These are phyloP conservation scores for Oophaga sylvatica DNA, from an alignment of 2,797 vertebrate genomes.

Conservation along the genomic window DNA sequence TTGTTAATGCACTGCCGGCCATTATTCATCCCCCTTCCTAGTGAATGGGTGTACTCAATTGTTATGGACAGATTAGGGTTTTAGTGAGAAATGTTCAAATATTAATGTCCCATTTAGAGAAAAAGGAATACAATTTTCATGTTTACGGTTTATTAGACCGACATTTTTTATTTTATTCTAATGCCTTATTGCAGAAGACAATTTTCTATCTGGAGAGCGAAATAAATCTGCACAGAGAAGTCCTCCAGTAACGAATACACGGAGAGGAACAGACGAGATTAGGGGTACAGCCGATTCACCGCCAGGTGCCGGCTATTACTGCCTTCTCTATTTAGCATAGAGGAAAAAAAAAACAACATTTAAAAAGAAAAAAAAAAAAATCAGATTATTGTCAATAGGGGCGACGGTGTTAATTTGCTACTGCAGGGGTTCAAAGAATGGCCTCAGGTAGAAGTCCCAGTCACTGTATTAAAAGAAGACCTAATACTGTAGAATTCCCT, in stretches of 20 bases:
- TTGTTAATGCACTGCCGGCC: conserved; percentile 50
- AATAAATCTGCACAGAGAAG: neutral
- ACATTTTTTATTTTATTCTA: neutral
- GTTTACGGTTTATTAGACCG: conserved; percentile 13
- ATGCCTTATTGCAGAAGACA: neutral
- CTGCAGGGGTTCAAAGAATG: too few relatives aligned
- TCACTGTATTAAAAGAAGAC: too few relatives aligned
- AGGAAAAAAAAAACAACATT: too few relatives aligned
- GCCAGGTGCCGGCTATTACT: neutral
- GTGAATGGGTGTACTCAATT: conserved; percentile 33
- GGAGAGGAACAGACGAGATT: neutral
- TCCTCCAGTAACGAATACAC: neutral
- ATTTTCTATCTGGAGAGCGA: neutral
- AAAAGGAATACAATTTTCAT: conserved; percentile 37
- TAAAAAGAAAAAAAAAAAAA: too few relatives aligned
- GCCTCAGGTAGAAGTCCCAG: too few relatives aligned
- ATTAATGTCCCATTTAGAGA: conserved; percentile 51
- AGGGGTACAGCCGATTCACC: neutral
- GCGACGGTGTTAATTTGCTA: too few relatives aligned
- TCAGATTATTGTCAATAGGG: too few relatives aligned
- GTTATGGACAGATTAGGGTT: conserved; percentile 39
- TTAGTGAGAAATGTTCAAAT: conserved; percentile 51
- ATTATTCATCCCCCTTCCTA: conserved; percentile 39
- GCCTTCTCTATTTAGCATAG: too few relatives aligned
- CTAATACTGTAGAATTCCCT: too few relatives aligned